Evolutionary conservation across 2,888 invertebrate species (phyloP), one percentile per base, ranked within the genome.

Genomic region (Antheraea assamensis): DNA sequence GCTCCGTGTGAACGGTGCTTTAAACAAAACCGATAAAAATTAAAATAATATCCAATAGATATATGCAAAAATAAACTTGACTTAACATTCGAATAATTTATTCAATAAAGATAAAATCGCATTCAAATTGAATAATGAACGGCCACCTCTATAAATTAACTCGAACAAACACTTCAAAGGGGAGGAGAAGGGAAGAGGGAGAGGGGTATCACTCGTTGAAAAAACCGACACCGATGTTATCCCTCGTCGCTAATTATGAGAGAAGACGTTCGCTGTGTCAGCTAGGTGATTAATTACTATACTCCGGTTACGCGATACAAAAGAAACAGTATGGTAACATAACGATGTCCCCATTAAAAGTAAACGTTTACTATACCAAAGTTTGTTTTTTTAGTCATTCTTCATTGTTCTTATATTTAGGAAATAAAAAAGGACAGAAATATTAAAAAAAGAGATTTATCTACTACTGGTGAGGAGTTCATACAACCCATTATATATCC

Each of bases 211-310:
- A 35, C 68, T 68, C 68, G 68, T 68, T 68, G 68, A 68, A 68
- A 68, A 68, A 68, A 35, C 68, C 68, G 68, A 68, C 68, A 35
- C 68, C 35, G 68, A 68, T 68, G 68, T 68, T 68, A 68, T 68
- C 68, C 68, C 31, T 7, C 68, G 68, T 68, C 68, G 68, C 68
- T 68, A 68, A 68, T 68, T 68, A 68, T 68, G 68, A 68, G 68
- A 68, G n/a, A 68, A 68, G 68, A 68, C 31, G 68, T 35, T 31
- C 68, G 31, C 35, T n/a, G 68, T 68, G 68, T 68, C 68, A 68
- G 68, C 68, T 68, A 68, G 35, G 35, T 68, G 68, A 68, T 68
- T 68, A 68, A 68, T 68, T 68, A 68, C 35, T 13, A 21, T 35
- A 35, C 35, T n/a, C 7, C 31, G 21, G 4, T 19, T n/a, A 21